Base-by-base conservation (phyloP, 2,113 vertebrate species). In the Oncorhynchus tshawytscha region DNA sequence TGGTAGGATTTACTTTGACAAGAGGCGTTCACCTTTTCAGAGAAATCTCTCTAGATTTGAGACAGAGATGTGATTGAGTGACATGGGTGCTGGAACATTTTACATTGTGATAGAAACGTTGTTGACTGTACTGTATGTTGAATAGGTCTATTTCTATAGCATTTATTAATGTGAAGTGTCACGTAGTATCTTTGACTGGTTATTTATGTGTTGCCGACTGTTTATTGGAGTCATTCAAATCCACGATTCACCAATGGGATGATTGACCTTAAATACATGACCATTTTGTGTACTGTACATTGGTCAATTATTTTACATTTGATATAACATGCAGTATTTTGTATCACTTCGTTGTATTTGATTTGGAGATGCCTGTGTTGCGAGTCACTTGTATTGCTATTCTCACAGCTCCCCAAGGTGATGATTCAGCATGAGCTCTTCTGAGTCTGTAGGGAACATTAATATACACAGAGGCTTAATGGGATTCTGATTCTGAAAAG, bases 391-490 rank as follows among this genome's bases (percentile, higher is more conserved):
- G n/a, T 57, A 75, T 57, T 34, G 48, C 27, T 27, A 8, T 31
- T 29, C 13, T 24, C 34, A 54, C 51, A 31, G 65, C 25, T 68
- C 65, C 16, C 73, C n/a, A 12, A 31, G n/a, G 48, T 69, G 49
- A 27, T 75, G 74, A 75, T 39, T 69, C 74, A 59, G 49, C 74
- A 75, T 2, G 2, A 22, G 11, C 25, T 57, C 62, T 18, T 67
- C 48, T 54, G 45, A 22, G 24, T 45, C 39, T 75, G 11, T 27
- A 7, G 34, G 31, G 59, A 73, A 16, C 57, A 25, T 18, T 49
- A 1, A 27, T 49, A 8, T 6, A 70, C 39, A 49, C 49, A 5
- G n/a, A 22, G 48, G 3, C 7, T 31, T 67, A 59, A 51, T 54
- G 25, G 54, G n/a, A 59, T 68, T 66, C 60, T 5, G 24, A 24